Evolutionary conservation across 2,797 vertebrate genomes (phyloP).

Genomic region (Microhierax caerulescens): DNA sequence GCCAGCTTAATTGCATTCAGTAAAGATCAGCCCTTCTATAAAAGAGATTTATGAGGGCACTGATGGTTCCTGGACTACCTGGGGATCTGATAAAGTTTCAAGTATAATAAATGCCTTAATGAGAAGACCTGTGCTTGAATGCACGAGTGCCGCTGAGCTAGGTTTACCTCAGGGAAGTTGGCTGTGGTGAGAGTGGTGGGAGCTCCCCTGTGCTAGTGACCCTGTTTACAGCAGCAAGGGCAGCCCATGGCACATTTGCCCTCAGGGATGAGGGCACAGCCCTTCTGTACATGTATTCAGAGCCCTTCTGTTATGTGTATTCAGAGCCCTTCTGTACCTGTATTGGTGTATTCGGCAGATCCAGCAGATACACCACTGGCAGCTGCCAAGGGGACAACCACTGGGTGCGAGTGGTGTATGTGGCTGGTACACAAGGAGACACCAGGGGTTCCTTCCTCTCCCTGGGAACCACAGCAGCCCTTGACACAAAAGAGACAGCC

Average conservation of each 20-base stretch:
- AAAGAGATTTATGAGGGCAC: conserved; percentile 67
- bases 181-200: neutral
- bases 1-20: conserved; percentile 56
- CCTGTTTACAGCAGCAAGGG: neutral
- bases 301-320: no score
- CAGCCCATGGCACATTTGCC: neutral
- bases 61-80: conserved; percentile 46
- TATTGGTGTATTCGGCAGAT: accelerated
- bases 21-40: conserved; percentile 65
- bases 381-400: neutral
- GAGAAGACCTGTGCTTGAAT: neutral
- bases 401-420: accelerated
- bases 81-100: conserved; percentile 61
- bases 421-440: neutral
- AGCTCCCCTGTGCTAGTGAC: neutral
- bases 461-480: neutral
- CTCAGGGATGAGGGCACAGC: neutral
- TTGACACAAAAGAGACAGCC: neutral
- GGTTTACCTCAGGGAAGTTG: neutral
- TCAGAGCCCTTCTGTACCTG: no score
- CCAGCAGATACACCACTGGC: neutral
- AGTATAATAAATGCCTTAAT: conserved; percentile 51
- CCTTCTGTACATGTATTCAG: no score
- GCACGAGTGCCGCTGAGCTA: neutral
- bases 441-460: neutral